Conservation (phyloP, 92 coral and sea anemone species). For the Zoanthus sociatus region DNA sequence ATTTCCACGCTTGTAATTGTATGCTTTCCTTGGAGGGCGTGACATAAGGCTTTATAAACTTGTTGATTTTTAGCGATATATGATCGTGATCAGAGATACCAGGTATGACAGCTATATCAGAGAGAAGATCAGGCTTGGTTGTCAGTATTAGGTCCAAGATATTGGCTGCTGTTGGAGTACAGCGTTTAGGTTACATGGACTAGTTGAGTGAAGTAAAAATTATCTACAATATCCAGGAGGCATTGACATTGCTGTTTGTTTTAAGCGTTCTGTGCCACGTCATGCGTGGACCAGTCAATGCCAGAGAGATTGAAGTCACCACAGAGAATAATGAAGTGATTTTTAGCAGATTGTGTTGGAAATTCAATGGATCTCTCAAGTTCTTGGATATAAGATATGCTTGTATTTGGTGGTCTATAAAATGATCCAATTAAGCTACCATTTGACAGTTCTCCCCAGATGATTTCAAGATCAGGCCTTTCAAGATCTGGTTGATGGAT, state of each 20-base stretch:
- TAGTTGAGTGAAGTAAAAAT: neutral
- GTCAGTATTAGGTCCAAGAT: neutral
- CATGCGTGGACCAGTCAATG: constrained; percentile 1
- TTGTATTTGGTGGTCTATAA: constrained; percentile 1
- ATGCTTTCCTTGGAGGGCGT: no score
- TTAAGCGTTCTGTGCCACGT: neutral
- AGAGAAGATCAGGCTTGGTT: constrained; percentile 8
- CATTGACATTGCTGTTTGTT: neutral
- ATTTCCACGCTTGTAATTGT: no score
- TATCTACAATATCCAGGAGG: neutral
- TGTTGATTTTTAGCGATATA: no score
- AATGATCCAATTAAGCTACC: neutral
- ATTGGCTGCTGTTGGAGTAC: neutral
- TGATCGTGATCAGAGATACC: neutral
- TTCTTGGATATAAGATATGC: neutral
- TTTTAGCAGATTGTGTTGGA: neutral
- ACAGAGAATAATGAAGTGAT: neutral
- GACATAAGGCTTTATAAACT: neutral
- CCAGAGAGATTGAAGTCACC: constrained; percentile 11
- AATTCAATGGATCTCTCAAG: neutral
- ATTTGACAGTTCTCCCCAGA: neutral
- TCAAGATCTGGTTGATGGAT: neutral
- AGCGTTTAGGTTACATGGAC: neutral
- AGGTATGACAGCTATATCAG: neutral
- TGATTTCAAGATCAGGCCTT: constrained; percentile 3